Base-by-base conservation (phyloP, 1,140 invertebrate genomes). In the Trichonephila clavata region DNA sequence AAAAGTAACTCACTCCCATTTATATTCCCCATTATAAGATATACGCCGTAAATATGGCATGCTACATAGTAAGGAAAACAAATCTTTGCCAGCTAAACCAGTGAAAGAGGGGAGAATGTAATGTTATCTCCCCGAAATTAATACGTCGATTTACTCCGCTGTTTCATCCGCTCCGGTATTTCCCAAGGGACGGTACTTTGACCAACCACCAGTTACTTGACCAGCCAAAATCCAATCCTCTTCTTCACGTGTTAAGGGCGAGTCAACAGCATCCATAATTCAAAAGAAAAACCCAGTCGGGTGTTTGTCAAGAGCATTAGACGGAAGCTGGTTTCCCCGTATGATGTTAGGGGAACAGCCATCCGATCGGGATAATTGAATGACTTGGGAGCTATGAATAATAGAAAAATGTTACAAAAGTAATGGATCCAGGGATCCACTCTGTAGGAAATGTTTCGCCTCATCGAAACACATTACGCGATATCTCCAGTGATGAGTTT, bases 191-290 rank as follows among this genome's bases (percentile, higher is more conserved):
- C 14, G 90, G 90, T 80, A 81, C 90, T 61, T 91, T 91, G 77
- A 83, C 90, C 71, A 81, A 63, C 59, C 77, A 43, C 90, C 90
- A 81, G 90, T 91, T 91, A 91, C 90, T 92, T 68, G 90, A 92
- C 90, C 81, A 92, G 83, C 90, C 60, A 91, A 91, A 59, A 39
- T 80, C 71, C 81, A 84, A 59, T 71, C 81, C 81, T 24, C 81
- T 43, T 84, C 81, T 59, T 32, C 63, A 92, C 90, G 90, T 92
- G 90, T 92, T 92, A 92, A 86, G 90, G 90, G 80, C 83, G 81
- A 92, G 90, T 92, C 90, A 92, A 92, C 24, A 92, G 61, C 61
- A 92, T 92, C 81, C 90, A 92, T 92, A 92, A 92, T 92, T 92
- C 43, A 92, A 59, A 86, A 63, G 90, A 92, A 92, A 91, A 92